Base-by-base conservation (phyloP, 64 coral and sea anemone species). In the Porites lutea region DNA sequence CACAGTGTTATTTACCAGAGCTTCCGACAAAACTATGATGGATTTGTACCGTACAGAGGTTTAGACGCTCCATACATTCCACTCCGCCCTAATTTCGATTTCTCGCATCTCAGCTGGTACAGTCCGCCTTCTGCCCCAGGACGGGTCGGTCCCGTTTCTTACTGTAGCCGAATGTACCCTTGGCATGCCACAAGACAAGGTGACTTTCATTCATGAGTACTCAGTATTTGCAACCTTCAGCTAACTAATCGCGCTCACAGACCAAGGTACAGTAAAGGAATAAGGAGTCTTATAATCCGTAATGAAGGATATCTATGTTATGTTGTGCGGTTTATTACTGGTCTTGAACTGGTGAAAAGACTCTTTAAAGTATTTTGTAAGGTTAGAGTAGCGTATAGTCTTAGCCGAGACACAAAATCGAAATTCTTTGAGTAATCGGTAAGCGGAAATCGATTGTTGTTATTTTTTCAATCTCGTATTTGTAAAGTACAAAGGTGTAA, bases 131-230 rank as follows among this genome's bases (percentile, higher is more conserved):
- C 91, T 19, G 15, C 91, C 1, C 50, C 91, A 0, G 71, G 69
- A 15, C 71, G 91, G 12, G n/a, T 93, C 5, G 91, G 71, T 10
- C 27, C 90, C 2, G 82, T 92, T 16, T 82, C 90, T 22, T 87
- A 93, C 44, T 93, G 85, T 66, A 79, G 91, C 13, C 64, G 91
- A 18, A 68, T 93, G 43, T 93, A 93, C 55, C 91, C 91, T 0
- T 93, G 91, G 91, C 83, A 93, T 74, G 63, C 91, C 16, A 18
- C 62, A 19, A 66, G 81, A 52, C 63, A 84, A 84, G 69, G 7
- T 14, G 81, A 82, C 48, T 84, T 84, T 19, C 81, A 84, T 23
- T 84, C 81, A 6, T 49, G 81, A 65, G 58, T 48, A 83, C 79
- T 49, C 15, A n/a, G 81, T 14, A 16, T 61, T n/a, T 16, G 22